Base-by-base conservation (phyloP, 1,140 invertebrate species). In the Bemisia tabaci region DNA sequence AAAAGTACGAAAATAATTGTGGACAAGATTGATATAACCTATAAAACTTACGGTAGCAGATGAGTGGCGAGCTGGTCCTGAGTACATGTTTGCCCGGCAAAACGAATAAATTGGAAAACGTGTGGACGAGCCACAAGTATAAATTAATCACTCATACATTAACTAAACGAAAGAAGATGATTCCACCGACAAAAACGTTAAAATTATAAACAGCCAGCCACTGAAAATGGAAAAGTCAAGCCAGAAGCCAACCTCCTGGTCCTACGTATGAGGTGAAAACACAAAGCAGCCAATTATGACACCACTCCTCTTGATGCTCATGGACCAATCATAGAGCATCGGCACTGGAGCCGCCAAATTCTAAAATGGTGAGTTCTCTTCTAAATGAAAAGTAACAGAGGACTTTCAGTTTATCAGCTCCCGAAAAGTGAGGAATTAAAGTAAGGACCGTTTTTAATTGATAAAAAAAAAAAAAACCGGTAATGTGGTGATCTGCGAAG, bases 41-140 rank as follows among this genome's bases (percentile, higher is more conserved):
- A n/a, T n/a, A 61, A 61, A 61, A 22, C 22, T 61, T 61, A 25
- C 60, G 60, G 22, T 61, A 11, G 22, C 60, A 61, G 60, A 61
- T 48, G 33, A 48, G 33, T 48, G 33, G 33, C 33, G 33, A 48
- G 33, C 33, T 9, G 33, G 60, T 5, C 22, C 22, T 22, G 22
- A 61, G n/a, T 61, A 61, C 60, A 61, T 25, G 60, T 11, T 22
- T 25, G n/a, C 11, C 11, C 24, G 22, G n/a, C n/a, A 25, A 22
- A 25, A 22, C 5, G 5, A 61, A 61, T 61, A 11, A 22, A 61
- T n/a, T 22, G n/a, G 60, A 22, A 61, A 5, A 11, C n/a, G 5
- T 25, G 60, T 61, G 22, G 60, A 25, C 60, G 11, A 61, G 60
- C 60, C 60, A 61, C 33, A 48, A 48, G 5, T 5, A 5, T 48